Evolutionary conservation across 2,113 vertebrate genomes (phyloP), one percentile per base, ranked within the genome.

Genomic region (Falco punctatus): DNA sequence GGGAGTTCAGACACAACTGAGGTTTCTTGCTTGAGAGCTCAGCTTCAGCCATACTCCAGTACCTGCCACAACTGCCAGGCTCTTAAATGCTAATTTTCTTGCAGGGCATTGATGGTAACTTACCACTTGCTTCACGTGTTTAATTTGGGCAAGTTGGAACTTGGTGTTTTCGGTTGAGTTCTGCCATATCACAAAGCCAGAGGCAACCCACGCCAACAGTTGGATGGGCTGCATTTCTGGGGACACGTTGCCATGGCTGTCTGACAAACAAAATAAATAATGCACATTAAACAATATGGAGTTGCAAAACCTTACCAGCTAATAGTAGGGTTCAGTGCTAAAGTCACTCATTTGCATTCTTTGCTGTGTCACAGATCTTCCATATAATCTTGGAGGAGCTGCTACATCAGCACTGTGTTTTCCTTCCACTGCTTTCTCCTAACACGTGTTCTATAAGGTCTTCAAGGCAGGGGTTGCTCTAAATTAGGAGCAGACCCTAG

Each of bases 101-200:
- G 33, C 22, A 58, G 52, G 40, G 18, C 22, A 2, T 2, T 87
- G 89, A 10, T 65, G 69, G 26, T 7, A 26, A 97, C 99, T 97
- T 95, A 99, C 99, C 99, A 98, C 98, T 97, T 99, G 99, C n/a
- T 98, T 98, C 94, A 99, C 94, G 13, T 91, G 98, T 95, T 98
- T 97, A 49, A 99, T 97, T 92, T 99, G 98, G 86, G 97, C 98
- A 94, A 99, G 84, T 52, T 98, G 98, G 96, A 98, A 98, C 64
- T 98, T 97, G 0, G 99, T 99, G 75, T 98, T 94, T 94, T 99
- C 99, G 6, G 97, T 99, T 21, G 99, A 99, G 86, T 99, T 98
- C 26, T 98, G 98, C 98, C 99, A 98, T 97, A 98, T 98, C 83
- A 99, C 48, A 3, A 98, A 99, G 94, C 99, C 99, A 78, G 98